These are phyloP conservation scores for Falco biarmicus DNA, from an alignment of 2,797 vertebrate genomes.

Conservation along the genomic window DNA sequence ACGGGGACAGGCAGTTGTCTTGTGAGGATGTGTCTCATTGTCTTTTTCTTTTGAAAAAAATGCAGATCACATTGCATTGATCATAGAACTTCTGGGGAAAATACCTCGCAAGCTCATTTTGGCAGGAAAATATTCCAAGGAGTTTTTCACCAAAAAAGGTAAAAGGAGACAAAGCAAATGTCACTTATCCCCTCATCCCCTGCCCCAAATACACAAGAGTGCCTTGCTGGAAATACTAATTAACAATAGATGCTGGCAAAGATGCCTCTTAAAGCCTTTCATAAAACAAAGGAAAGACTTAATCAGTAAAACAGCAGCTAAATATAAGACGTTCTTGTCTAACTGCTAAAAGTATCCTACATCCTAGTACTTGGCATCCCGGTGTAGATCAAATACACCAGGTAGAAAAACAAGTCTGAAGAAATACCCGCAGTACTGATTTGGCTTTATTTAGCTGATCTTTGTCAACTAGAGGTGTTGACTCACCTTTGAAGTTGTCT, in stretches of 20 bases:
- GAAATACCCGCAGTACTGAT: neutral
- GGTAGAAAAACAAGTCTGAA: neutral
- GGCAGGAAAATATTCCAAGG: conserved; percentile 98
- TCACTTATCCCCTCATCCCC: neutral
- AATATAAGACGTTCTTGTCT: neutral
- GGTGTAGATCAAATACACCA: neutral
- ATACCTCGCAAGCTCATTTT: conserved; percentile 94
- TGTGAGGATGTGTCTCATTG: neutral
- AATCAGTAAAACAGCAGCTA: neutral
- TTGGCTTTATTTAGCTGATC: neutral
- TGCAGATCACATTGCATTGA: conserved; percentile 96
- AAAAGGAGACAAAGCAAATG: conserved; percentile 56
- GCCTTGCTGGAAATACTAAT: neutral
- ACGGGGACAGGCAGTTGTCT: neutral
- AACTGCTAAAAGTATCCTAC: neutral
- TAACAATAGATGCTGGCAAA: neutral
- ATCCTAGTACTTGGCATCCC: neutral
- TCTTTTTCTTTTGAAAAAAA: neutral
- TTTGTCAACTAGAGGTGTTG: neutral
- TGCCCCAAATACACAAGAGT: neutral
- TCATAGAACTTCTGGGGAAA: conserved; percentile 97
- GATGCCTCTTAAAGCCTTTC: neutral
- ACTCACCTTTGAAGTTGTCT: neutral
- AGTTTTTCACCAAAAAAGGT: conserved; percentile 99
- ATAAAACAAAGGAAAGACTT: neutral